phyloP scores from a whole-genome alignment of 2,113 vertebrate species.

The Peucedramus taeniatus region DNA sequence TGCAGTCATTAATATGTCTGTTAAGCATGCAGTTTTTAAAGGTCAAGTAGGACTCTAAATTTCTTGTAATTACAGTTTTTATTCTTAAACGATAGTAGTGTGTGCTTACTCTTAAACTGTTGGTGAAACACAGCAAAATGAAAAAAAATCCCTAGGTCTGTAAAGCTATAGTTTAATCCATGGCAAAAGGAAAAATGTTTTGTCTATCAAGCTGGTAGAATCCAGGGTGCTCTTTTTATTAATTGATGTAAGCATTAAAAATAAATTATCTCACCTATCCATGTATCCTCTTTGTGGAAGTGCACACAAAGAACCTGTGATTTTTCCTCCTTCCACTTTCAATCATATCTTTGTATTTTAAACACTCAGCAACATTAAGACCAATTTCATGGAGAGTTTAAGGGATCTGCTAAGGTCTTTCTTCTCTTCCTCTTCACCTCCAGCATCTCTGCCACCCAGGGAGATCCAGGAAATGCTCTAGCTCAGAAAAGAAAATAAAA shows the following conservation, averaged over 20 bases:
- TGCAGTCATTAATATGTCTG: background rate
- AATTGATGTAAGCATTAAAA: background rate
- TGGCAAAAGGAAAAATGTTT: background rate
- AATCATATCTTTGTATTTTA: background rate
- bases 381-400: background rate
- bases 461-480: background rate
- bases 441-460: background rate
- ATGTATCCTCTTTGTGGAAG: background rate
- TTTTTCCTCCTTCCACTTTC: background rate
- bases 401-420: background rate
- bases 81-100: background rate
- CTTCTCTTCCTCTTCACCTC: background rate
- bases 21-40: conserved; percentile 34
- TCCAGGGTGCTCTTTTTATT: background rate
- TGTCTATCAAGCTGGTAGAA: background rate
- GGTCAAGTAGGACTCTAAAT: background rate
- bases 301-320: background rate
- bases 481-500: background rate
- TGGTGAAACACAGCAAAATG: background rate
- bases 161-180: background rate
- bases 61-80: background rate
- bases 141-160: background rate
- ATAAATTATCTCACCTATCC: background rate
- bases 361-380: background rate
- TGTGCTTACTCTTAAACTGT: background rate